phyloP scores from a whole-genome alignment of 2,113 vertebrate genomes.

The Monarcha castaneiventris region DNA sequence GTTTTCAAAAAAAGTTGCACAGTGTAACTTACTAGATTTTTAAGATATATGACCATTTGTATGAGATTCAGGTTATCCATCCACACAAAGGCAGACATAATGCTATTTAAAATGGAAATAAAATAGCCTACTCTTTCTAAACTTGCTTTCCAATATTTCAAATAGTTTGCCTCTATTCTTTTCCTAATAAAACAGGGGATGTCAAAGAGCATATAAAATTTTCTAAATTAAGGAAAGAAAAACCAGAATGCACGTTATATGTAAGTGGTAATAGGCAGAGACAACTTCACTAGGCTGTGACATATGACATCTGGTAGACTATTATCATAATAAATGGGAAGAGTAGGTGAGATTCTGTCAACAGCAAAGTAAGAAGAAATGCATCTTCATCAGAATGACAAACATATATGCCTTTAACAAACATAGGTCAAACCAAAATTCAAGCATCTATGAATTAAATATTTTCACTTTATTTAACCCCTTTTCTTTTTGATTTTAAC shows the following conservation, averaged over 20 bases:
- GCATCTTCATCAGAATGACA: conserved; percentile 65
- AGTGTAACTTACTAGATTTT: background rate
- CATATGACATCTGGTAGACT: conserved; percentile 59
- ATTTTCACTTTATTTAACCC: conserved; percentile 12
- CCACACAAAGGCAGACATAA: background rate
- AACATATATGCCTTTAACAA: conserved; percentile 61
- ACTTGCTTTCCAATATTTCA: background rate
- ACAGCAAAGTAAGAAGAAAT: conserved; percentile 55
- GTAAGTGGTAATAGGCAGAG: conserved; percentile 26
- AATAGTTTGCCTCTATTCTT: background rate
- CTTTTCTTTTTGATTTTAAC: background rate
- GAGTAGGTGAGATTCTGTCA: conserved; percentile 63
- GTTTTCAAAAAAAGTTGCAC: background rate
- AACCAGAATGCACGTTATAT: conserved; percentile 22
- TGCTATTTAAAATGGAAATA: background rate
- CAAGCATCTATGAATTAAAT: conserved; percentile 13
- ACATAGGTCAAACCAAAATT: conserved; percentile 53
- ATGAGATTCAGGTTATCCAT: background rate
- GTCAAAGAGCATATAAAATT: conserved; percentile 26
- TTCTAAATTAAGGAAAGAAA: conserved; percentile 47
- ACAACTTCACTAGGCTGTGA: conserved; percentile 58
- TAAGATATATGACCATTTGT: background rate
- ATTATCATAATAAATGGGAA: conserved; percentile 73
- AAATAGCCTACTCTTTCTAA: background rate
- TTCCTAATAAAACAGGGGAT: background rate